phyloP scores from a whole-genome alignment of 2,888 invertebrate genomes.

The Slavum lentiscoides region DNA sequence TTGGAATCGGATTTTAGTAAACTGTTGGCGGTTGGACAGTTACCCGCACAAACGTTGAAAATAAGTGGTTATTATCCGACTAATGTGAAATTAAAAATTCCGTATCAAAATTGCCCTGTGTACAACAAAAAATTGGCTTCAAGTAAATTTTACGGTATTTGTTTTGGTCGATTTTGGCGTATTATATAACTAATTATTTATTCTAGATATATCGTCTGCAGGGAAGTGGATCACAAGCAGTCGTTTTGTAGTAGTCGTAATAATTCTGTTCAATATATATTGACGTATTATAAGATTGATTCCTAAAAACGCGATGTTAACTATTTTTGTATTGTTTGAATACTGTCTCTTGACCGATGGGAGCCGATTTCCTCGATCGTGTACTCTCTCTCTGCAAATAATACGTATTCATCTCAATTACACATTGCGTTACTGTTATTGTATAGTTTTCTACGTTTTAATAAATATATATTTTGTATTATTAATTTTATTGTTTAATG shows the following conservation, averaged over 20 bases:
- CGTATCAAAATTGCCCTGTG: conserved; percentile 76
- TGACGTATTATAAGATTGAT: not conserved
- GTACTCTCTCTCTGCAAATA: no score
- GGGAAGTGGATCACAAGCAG: not conserved
- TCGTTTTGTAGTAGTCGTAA: not conserved
- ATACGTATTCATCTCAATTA: no score
- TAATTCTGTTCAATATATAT: not conserved
- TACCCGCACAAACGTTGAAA: conserved; percentile 75
- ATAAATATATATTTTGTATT: no score
- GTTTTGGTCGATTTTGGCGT: not conserved
- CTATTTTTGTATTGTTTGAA: conserved; percentile 8
- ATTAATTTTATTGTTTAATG: no score
- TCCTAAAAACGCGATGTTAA: conserved; percentile 19
- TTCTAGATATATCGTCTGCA: conserved; percentile 41
- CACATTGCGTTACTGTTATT: no score
- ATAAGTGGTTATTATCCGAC: conserved; percentile 75
- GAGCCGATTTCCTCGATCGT: no score
- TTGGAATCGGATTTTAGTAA: conserved; percentile 80
- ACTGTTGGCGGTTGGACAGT: conserved; percentile 72
- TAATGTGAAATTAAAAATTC: conserved; percentile 66
- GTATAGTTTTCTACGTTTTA: no score
- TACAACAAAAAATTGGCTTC: conserved; percentile 43
- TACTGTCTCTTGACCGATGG: not conserved
- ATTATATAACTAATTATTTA: not conserved
- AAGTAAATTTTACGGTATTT: conserved; percentile 11